Conservation (phyloP, 2,797 vertebrate species). For the Lagothrix lagotricha region DNA sequence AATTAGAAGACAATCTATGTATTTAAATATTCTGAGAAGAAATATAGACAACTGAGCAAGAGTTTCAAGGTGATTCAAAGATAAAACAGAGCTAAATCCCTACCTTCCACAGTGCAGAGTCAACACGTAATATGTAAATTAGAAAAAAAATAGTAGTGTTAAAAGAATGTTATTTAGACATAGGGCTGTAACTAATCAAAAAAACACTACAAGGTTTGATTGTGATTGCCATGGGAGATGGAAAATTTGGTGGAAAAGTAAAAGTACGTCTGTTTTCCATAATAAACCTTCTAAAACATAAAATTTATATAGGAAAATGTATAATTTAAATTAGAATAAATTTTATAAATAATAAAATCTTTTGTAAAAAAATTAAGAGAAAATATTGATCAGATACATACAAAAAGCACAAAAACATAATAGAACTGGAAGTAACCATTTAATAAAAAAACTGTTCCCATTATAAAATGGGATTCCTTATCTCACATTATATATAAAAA, state of each 20-base stretch:
- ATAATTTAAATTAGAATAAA: neutral
- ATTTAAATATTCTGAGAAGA: slow-evolving; percentile 15
- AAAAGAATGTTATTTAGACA: neutral
- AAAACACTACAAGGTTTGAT: neutral
- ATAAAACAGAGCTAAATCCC: neutral
- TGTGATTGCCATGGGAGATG: neutral
- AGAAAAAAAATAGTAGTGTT: neutral
- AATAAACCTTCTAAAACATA: neutral
- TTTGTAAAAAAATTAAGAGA: neutral
- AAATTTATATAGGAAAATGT: neutral
- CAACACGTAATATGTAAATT: neutral
- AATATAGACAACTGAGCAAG: neutral
- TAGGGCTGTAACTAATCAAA: neutral
- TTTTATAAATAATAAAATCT: neutral
- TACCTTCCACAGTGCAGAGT: neutral
- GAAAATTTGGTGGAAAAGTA: neutral
- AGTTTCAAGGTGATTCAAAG: neutral
- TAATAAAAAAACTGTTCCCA: neutral
- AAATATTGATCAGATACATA: neutral
- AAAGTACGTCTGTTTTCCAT: neutral
- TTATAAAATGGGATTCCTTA: neutral
- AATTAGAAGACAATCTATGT: neutral
- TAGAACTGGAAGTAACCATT: neutral
- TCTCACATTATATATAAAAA: neutral
- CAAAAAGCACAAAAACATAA: neutral